Conservation (phyloP, 2,888 invertebrate species). For the Agelastica alni region DNA sequence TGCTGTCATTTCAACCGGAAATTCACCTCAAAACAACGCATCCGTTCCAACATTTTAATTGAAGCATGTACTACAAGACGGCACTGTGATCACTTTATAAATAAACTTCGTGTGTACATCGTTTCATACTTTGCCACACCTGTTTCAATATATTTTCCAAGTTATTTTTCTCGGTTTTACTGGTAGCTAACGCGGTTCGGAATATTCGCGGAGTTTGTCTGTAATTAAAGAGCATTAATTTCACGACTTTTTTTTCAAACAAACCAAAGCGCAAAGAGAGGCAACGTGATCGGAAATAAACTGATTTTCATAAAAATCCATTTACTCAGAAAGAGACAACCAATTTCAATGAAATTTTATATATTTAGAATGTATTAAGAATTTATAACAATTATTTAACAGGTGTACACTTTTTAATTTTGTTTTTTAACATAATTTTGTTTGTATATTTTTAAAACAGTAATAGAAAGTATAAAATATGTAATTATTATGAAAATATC, state of each 20-base stretch:
- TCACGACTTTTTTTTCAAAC: conserved; percentile 4
- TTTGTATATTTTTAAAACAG: too few relatives aligned
- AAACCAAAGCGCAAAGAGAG: conserved; percentile 1
- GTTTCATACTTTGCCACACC: conserved; percentile 26
- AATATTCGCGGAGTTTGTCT: conserved; percentile 17
- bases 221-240: conserved; percentile 16
- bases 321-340: too few relatives aligned
- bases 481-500: too few relatives aligned
- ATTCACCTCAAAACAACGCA: conserved; percentile 23
- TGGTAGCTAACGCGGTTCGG: conserved; percentile 1
- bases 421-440: too few relatives aligned
- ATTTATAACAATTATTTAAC: too few relatives aligned
- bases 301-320: too few relatives aligned
- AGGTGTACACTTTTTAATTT: too few relatives aligned
- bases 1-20: conserved; percentile 13
- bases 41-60: conserved; percentile 24
- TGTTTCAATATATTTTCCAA: conserved; percentile 26
- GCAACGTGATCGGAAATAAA: too few relatives aligned
- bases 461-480: too few relatives aligned
- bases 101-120: conserved; percentile 10
- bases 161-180: conserved; percentile 8
- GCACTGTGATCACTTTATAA: conserved; percentile 20
- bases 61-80: conserved; percentile 19
- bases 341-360: too few relatives aligned
- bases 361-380: too few relatives aligned